Evolutionary conservation across 2,113 vertebrate species (phyloP).

Genomic region (Poecilia latipinna): DNA sequence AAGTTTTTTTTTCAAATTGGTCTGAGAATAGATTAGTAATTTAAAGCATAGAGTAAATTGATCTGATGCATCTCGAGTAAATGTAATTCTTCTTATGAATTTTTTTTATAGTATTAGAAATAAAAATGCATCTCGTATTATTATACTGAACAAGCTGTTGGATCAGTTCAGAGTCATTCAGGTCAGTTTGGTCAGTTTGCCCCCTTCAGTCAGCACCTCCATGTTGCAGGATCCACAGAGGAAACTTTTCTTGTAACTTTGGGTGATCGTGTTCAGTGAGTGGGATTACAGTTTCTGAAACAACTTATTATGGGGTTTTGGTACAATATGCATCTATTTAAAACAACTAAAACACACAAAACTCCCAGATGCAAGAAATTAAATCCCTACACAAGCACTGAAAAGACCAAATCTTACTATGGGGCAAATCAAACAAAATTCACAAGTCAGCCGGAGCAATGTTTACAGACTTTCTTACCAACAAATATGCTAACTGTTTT

Average conservation of each 20-base stretch:
- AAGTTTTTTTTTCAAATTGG: slow-evolving; percentile 36
- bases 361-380: not conserved
- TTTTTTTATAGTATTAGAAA: slow-evolving; percentile 29
- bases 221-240: too few relatives aligned
- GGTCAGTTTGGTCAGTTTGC: too few relatives aligned
- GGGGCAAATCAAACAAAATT: not conserved
- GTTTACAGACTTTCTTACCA: not conserved
- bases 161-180: too few relatives aligned
- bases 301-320: not conserved
- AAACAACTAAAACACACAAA: not conserved
- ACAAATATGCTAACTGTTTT: not conserved
- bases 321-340: not conserved
- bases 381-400: not conserved
- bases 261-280: not conserved
- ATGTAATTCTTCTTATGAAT: slow-evolving; percentile 37
- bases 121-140: slow-evolving; percentile 25
- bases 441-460: not conserved
- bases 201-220: too few relatives aligned
- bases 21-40: slow-evolving; percentile 42
- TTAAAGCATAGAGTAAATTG: slow-evolving; percentile 31
- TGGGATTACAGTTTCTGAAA: not conserved
- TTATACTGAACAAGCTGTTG: not conserved
- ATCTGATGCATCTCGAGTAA: slow-evolving; percentile 43
- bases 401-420: not conserved
- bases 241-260: too few relatives aligned